phyloP scores from a whole-genome alignment of 2,113 vertebrate species.

The Malurus melanocephalus region DNA sequence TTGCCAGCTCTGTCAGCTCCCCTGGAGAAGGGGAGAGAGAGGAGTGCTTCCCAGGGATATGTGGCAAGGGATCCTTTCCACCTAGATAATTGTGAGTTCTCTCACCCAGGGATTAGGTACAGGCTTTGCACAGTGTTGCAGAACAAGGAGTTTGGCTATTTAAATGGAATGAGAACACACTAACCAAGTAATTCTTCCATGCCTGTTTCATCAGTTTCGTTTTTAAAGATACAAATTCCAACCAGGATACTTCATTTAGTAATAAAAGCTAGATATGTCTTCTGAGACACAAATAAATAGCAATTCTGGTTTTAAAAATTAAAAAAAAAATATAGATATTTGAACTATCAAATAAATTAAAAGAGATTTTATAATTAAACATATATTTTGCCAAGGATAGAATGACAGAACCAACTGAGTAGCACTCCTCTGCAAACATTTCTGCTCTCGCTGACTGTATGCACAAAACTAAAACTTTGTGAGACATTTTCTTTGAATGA shows the following conservation, averaged over 20 bases:
- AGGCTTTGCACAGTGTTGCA: background rate
- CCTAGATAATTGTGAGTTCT: background rate
- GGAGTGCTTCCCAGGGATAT: background rate
- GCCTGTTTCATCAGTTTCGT: background rate
- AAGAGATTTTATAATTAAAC: background rate
- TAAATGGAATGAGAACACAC: background rate
- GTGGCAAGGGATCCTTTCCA: background rate
- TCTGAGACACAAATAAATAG: background rate
- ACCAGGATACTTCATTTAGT: background rate
- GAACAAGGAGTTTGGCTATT: background rate
- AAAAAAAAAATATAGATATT: background rate
- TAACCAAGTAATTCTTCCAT: background rate
- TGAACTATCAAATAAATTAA: background rate
- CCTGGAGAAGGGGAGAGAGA: background rate
- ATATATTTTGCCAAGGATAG: background rate
- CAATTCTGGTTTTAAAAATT: background rate
- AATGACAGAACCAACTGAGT: background rate
- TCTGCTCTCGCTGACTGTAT: background rate
- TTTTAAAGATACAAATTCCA: background rate
- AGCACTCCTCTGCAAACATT: background rate
- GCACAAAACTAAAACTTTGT: slow-evolving; percentile 12
- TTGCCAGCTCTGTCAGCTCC: background rate
- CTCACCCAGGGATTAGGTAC: background rate
- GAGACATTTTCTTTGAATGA: slow-evolving; percentile 31
- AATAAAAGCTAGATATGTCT: background rate